Evolutionary conservation across 2,888 invertebrate genomes (phyloP), one percentile per base, ranked within the genome.

Genomic region (Tanytarsus gracilentus): DNA sequence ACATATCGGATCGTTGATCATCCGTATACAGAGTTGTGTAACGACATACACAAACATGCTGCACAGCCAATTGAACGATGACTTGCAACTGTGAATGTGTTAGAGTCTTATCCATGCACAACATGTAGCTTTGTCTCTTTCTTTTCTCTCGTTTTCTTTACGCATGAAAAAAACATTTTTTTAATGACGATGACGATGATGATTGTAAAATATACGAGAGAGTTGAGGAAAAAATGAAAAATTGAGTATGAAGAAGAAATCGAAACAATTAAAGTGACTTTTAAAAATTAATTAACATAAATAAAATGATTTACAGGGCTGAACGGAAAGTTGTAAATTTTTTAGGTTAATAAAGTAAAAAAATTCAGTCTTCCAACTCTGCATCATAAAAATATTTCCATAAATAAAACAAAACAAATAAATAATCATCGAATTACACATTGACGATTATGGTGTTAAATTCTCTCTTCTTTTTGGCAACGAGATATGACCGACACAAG

Each of bases 321-420:
- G n/a, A n/a, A n/a, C n/a, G n/a, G n/a, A n/a, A n/a, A n/a, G n/a
- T n/a, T n/a, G n/a, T n/a, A n/a, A n/a, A n/a, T n/a, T n/a, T n/a
- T n/a, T n/a, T n/a, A n/a, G n/a, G n/a, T n/a, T n/a, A 30, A 30
- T 23, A n/a, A 21, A 18, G 8, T 8, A 6, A 23, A 48, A 9
- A 40, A 44, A 58, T 58, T 58, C 44, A 58, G 44, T 29, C 27
- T 29, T 39, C 40, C 23, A 26, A 40, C n/a, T n/a, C n/a, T n/a
- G n/a, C n/a, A n/a, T n/a, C n/a, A n/a, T n/a, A n/a, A n/a, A n/a
- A n/a, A n/a, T n/a, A 58, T 58, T 58, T 58, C n/a, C 58, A 58
- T 58, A 58, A 58, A 56, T 44, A 44, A 58, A 48, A 14, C 11
- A 16, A 58, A 58, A 58, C 58, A 58, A 58, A 58, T 56, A 56